A percentile compares a stretch with the other conserved stretches of the same genome.
phyloP scores from a whole-genome alignment of 2,888 invertebrate species.

The Zhuqinia jingwanae region DNA sequence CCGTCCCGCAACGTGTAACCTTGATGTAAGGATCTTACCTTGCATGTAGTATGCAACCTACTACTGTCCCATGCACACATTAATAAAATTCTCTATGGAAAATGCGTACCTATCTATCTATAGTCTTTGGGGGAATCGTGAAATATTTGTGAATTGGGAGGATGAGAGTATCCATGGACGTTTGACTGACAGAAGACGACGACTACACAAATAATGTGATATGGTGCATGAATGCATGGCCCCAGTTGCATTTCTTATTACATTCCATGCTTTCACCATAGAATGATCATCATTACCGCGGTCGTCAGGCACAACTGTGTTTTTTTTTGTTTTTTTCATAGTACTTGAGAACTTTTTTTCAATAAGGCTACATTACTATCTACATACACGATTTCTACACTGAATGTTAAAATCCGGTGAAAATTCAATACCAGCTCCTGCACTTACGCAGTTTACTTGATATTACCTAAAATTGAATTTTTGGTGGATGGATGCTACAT shows the following conservation, averaged over 20 bases:
- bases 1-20: background rate
- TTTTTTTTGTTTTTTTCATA: too few species aligned
- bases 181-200: constrained; percentile 14
- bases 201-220: too few species aligned
- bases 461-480: too few species aligned
- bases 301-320: too few species aligned
- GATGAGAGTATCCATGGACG: constrained; percentile 10
- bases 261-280: too few species aligned
- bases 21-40: too few species aligned
- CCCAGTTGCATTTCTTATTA: too few species aligned
- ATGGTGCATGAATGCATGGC: too few species aligned
- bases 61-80: background rate
- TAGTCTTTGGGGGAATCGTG: too few species aligned
- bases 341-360: background rate
- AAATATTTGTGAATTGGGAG: background rate
- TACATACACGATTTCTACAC: too few species aligned
- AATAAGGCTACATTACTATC: background rate
- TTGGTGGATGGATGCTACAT: background rate
- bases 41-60: too few species aligned
- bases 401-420: background rate
- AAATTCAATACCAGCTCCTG: background rate
- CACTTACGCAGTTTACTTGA: background rate
- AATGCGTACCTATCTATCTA: background rate
- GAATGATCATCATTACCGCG: too few species aligned
- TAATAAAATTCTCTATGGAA: constrained; percentile 15